Base-by-base conservation (phyloP, 2,888 invertebrate species). In the Scaptomyza parva region DNA sequence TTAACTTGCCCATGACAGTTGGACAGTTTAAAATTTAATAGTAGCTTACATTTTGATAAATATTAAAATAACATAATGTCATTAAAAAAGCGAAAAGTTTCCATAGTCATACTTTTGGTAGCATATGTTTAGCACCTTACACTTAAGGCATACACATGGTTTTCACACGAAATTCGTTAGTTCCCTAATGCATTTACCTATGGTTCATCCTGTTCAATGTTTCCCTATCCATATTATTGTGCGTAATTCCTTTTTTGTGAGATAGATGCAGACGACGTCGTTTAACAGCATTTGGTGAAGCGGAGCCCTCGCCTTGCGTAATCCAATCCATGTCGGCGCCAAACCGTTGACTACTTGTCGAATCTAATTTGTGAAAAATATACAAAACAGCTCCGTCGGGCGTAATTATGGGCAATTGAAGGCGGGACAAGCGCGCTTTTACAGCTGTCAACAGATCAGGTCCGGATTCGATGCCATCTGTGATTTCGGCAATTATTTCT, bases 321-420 rank as follows among this genome's bases (percentile, higher is more conserved):
- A 96, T 94, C 96, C 96, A 96, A 57, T 96, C 95, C 33, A 96
- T 93, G 89, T 96, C 96, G 8, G 95, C 93, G 43, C 95, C 95
- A 90, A 92, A 91, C 11, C 78, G 74, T 11, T 64, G 54, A 22
- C 60, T 44, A n/a, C 52, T 26, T 51, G 63, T 37, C 62, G 68
- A 70, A 5, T 76, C 76, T 3, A 52, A 57, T 50, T 70, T 80
- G 54, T 57, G 94, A n/a, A 95, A 92, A 8, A 95, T 95, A 90
- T 96, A 96, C 70, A 96, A 93, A 5, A 97, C 94, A 24, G 94
- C 93, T 8, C 96, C 96, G 86, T 96, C 95, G 12, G 93, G 91
- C 60, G 94, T 95, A 26, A 95, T 94, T 50, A 94, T 92, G 0
- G 97, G 96, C 53, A 97, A 92, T 79, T 95, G 94, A 76, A 95